Evolutionary conservation across 2,888 invertebrate species (phyloP).

Genomic region (Cheilosia impressa): DNA sequence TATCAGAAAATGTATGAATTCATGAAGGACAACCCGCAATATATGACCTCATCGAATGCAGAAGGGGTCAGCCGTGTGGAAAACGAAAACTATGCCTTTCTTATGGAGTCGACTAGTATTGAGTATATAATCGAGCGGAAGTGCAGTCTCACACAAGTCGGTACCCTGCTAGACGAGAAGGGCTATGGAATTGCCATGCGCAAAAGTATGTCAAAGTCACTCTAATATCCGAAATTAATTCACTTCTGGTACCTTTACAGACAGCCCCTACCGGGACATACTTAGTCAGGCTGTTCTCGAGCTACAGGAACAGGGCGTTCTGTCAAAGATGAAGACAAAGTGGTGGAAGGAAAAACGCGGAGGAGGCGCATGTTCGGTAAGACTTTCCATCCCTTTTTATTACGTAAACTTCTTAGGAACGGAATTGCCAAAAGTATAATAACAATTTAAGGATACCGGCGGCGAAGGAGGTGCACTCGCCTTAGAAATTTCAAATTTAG

Average conservation of each 20-base stretch:
- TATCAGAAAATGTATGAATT: conserved; percentile 92
- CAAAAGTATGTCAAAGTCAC: conserved; percentile 84
- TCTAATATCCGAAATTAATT: neutral
- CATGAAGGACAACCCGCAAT: conserved; percentile 88
- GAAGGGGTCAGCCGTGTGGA: conserved; percentile 85
- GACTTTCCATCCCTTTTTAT: conserved; percentile 71
- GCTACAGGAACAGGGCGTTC: conserved; percentile 92
- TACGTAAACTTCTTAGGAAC: neutral
- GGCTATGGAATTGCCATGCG: conserved; percentile 90
- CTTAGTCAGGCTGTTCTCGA: conserved; percentile 92
- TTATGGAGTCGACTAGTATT: conserved; percentile 92
- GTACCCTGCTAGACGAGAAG: conserved; percentile 88
- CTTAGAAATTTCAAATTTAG: conserved; percentile 87
- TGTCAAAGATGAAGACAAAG: conserved; percentile 91
- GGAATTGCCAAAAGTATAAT: conserved; percentile 18
- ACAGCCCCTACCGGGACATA: conserved; percentile 87
- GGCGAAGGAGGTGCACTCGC: conserved; percentile 83
- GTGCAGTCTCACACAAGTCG: conserved; percentile 87
- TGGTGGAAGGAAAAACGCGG: conserved; percentile 96
- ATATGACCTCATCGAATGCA: conserved; percentile 84
- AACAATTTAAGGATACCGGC: conserved; percentile 78
- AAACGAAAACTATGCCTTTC: conserved; percentile 87
- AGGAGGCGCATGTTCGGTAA: conserved; percentile 89
- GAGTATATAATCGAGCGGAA: conserved; percentile 89
- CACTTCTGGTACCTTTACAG: conserved; percentile 75